These are phyloP conservation scores for Epinephelus lanceolatus DNA, from an alignment of 2,113 vertebrate species.

Conservation along the genomic window DNA sequence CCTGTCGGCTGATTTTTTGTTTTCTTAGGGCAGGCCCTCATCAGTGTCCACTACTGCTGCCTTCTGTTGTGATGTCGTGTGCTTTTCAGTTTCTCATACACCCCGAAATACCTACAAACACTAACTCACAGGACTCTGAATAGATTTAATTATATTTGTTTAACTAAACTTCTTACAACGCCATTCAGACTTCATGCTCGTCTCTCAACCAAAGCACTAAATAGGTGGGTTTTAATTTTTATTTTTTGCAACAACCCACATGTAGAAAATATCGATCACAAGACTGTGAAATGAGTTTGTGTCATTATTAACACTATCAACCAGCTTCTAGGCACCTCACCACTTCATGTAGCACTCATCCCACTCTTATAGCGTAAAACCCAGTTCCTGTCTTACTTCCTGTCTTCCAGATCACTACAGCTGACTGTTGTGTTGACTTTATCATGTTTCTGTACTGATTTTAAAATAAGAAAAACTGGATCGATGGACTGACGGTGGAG, in stretches of 20 bases:
- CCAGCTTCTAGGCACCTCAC: neutral
- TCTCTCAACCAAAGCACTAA: conserved; percentile 80
- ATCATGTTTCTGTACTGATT: conserved; percentile 4
- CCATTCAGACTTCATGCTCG: conserved; percentile 7
- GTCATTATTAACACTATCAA: neutral
- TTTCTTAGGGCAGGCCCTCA: conserved; percentile 87
- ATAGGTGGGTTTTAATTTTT: neutral
- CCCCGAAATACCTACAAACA: conserved; percentile 20
- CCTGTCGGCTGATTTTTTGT: conserved; percentile 70
- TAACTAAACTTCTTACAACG: neutral
- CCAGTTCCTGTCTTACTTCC: neutral
- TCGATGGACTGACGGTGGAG: conserved; percentile 2
- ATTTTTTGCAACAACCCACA: neutral
- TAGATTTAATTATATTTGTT: conserved; percentile 2
- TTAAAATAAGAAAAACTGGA: conserved; percentile 4
- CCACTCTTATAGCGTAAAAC: neutral
- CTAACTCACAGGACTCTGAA: conserved; percentile 28
- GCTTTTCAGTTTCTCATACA: neutral
- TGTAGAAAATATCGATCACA: conserved; percentile 27
- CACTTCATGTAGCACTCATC: neutral
- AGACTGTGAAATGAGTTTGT: neutral
- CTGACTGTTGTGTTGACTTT: neutral
- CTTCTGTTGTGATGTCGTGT: conserved; percentile 32
- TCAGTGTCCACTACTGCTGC: conserved; percentile 80
- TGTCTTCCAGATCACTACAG: conserved; percentile 6